phyloP scores from a whole-genome alignment of 2,797 vertebrate species.

The Orestias chungarensis region DNA sequence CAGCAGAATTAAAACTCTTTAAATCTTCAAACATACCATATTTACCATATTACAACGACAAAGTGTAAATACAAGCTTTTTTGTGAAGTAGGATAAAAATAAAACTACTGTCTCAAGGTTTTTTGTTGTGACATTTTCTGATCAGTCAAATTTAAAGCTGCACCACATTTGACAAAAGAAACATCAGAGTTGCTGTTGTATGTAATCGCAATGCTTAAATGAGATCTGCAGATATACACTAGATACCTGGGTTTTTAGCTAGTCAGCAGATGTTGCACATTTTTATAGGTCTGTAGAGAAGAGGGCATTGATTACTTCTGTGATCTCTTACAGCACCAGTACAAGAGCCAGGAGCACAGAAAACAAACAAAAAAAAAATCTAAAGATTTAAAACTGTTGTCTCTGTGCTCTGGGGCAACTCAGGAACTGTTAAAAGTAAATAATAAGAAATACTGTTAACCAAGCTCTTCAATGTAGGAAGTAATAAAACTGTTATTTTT shows the following conservation, averaged over 20 bases:
- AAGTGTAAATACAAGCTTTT: neutral
- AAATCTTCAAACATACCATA: neutral
- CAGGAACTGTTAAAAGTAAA: neutral
- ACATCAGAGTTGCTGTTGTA: neutral
- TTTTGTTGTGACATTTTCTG: neutral
- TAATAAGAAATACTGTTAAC: neutral
- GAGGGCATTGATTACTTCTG: neutral
- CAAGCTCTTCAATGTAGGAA: neutral
- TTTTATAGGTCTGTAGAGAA: slow-evolving; percentile 3
- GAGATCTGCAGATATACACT: no score
- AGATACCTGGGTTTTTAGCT: slow-evolving; percentile 2
- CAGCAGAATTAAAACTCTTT: neutral
- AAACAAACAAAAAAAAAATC: neutral
- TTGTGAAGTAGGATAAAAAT: no score
- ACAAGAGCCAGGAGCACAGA: neutral
- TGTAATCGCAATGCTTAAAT: neutral
- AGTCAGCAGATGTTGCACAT: neutral
- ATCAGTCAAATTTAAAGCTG: neutral
- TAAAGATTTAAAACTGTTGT: neutral
- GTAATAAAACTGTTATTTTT: neutral
- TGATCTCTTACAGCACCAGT: neutral
- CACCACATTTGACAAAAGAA: neutral
- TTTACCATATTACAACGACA: neutral
- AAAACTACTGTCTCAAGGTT: no score
- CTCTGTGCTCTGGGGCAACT: neutral